Evolutionary conservation across 2,797 vertebrate species (phyloP), one percentile per base, ranked within the genome.

Genomic region (Tachyglossus aculeatus): DNA sequence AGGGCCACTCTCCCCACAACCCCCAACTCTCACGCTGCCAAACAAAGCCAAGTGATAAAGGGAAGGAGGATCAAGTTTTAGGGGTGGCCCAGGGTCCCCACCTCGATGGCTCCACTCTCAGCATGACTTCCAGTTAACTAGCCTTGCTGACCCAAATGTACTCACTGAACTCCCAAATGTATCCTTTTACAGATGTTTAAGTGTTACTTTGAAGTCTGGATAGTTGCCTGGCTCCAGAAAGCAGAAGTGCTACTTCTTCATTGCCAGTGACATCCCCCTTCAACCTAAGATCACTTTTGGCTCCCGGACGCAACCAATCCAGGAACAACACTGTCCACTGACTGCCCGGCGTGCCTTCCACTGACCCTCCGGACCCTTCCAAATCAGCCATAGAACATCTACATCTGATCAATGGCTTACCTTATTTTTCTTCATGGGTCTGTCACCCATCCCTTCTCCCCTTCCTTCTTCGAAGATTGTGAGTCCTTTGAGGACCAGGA

Each of bases 141-240:
- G 37, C 9, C 41, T 44, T 33, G 5, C 6, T 0, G 3, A 38
- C 34, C n/a, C n/a, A n/a, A n/a, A n/a, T n/a, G n/a, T n/a, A n/a
- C n/a, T n/a, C n/a, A 18, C 33, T 71, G 27, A 78, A 16, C 7
- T 27, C n/a, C 27, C 6, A 2, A 15, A 21, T 19, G 37, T 43
- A 40, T 84, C 77, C 40, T 60, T 82, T 91, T 84, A 16, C 92
- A 98, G 96, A 93, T 59, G 2, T 88, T 96, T 60, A 67, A 39
- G 54, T 98, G 97, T 80, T 93, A 94, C 83, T 87, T 94, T 21
- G 94, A 95, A 37, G 90, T 96, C 24, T 97, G 95, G 95, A 63
- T 89, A 62, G 80, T 83, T 9, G 93, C 95, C 29, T 97, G 96
- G 96, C 64, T 83, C 71, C 82, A 93, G 0, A 48, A 12, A 19